Conservation (phyloP, 2,797 vertebrate genomes). For the Cirrhinus molitorella region DNA sequence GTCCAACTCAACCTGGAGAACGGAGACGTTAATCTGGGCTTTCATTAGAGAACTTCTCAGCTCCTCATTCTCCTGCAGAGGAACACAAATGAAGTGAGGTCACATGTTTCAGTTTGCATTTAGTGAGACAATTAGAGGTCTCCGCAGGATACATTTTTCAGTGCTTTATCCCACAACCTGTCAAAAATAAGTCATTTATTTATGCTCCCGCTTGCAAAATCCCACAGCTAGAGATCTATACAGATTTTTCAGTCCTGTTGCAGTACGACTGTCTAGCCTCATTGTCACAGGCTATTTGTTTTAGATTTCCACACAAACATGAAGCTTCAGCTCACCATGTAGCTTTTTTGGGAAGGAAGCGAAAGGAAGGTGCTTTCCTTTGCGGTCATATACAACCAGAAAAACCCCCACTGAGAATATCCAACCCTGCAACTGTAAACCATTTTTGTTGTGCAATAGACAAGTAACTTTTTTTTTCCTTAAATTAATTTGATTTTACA, state of each 20-base stretch:
- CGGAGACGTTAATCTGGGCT: slow-evolving; percentile 69
- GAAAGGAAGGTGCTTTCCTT: not conserved
- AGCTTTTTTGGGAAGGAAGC: too few relatives aligned
- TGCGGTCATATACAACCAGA: not conserved
- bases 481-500: too few relatives aligned
- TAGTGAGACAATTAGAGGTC: not conserved
- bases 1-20: slow-evolving; percentile 78
- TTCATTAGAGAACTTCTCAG: slow-evolving; percentile 68
- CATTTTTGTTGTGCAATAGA: not conserved
- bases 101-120: not conserved
- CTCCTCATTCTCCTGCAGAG: slow-evolving; percentile 77
- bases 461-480: too few relatives aligned
- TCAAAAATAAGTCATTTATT: too few relatives aligned
- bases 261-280: not conserved
- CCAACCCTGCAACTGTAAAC: not conserved
- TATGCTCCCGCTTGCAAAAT: not conserved
- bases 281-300: not conserved
- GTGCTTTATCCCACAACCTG: too few relatives aligned
- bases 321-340: too few relatives aligned
- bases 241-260: not conserved
- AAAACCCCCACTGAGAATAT: not conserved
- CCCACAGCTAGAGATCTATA: not conserved
- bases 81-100: not conserved
- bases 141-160: too few relatives aligned
- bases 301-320: too few relatives aligned